phyloP scores from a whole-genome alignment of 2,797 vertebrate species.

The Cyprinodon diabolis region DNA sequence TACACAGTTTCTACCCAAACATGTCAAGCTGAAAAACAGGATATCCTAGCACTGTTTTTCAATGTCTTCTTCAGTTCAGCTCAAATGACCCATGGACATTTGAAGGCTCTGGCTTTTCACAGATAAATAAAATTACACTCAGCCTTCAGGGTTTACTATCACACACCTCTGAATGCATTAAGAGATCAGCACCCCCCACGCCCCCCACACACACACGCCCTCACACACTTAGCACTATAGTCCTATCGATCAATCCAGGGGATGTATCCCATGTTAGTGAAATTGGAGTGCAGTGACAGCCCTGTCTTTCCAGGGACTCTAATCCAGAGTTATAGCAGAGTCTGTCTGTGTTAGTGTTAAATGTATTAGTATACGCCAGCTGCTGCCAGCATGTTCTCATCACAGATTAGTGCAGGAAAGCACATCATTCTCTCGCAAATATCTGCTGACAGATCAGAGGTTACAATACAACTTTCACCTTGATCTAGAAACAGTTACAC shows the following conservation, averaged over 20 bases:
- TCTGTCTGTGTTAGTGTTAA: conserved; percentile 72
- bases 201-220: conserved; percentile 36
- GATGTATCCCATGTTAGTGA: conserved; percentile 49
- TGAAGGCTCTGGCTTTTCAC: conserved; percentile 73
- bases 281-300: conserved; percentile 73
- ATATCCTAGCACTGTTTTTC: conserved; percentile 74
- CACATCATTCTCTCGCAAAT: conserved; percentile 42
- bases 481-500: not conserved
- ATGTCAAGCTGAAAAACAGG: conserved; percentile 69
- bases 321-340: conserved; percentile 76
- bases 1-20: conserved; percentile 58
- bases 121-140: conserved; percentile 77
- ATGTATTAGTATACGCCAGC: conserved; percentile 66
- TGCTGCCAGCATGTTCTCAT: conserved; percentile 70
- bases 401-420: conserved; percentile 45
- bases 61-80: conserved; percentile 73
- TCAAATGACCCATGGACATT: conserved; percentile 69
- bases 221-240: conserved; percentile 46
- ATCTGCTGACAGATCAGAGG: conserved; percentile 38
- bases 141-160: conserved; percentile 61
- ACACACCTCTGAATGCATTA: conserved; percentile 53
- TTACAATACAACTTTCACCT: not conserved
- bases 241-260: conserved; percentile 45
- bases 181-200: conserved; percentile 44
- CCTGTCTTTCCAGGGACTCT: conserved; percentile 67